These are phyloP conservation scores for Hydrozoanthus tunicans DNA, from an alignment of 64 coral and sea anemone species.

Conservation along the genomic window DNA sequence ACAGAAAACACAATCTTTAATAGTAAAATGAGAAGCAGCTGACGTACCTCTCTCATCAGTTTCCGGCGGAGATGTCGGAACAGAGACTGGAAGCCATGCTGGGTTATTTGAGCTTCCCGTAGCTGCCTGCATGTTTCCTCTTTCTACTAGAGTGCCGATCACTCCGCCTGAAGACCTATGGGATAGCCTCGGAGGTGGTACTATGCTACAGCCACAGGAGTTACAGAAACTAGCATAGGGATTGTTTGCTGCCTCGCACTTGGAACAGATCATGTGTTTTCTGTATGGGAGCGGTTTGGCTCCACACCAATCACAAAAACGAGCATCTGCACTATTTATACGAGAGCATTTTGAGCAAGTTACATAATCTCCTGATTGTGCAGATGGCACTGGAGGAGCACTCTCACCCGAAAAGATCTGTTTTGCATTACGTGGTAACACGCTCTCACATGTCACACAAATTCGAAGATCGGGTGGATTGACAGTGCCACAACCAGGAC, in stretches of 20 bases:
- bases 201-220: conserved; percentile 86
- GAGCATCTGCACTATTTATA: conserved; percentile 91
- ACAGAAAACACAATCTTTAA: neutral
- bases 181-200: conserved; percentile 85
- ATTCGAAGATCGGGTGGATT: conserved; percentile 87
- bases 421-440: conserved; percentile 78
- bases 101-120: conserved; percentile 31
- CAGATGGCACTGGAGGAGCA: conserved; percentile 88
- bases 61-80: conserved; percentile 69
- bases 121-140: conserved; percentile 35
- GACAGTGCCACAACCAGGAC: conserved; percentile 82
- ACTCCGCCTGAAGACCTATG: conserved; percentile 59
- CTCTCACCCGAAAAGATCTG: conserved; percentile 80
- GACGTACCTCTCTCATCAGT: conserved; percentile 82
- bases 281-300: conserved; percentile 74
- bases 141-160: conserved; percentile 83
- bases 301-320: conserved; percentile 99
- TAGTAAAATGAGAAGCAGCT: neutral
- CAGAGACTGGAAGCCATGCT: conserved; percentile 86
- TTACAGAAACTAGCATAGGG: conserved; percentile 88
- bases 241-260: conserved; percentile 87
- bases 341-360: conserved; percentile 95
- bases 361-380: conserved; percentile 69
- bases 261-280: conserved; percentile 84
- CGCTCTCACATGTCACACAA: conserved; percentile 94